Evolutionary conservation across 2,888 invertebrate species (phyloP).

Genomic region (Lamellibrachia satsuma): DNA sequence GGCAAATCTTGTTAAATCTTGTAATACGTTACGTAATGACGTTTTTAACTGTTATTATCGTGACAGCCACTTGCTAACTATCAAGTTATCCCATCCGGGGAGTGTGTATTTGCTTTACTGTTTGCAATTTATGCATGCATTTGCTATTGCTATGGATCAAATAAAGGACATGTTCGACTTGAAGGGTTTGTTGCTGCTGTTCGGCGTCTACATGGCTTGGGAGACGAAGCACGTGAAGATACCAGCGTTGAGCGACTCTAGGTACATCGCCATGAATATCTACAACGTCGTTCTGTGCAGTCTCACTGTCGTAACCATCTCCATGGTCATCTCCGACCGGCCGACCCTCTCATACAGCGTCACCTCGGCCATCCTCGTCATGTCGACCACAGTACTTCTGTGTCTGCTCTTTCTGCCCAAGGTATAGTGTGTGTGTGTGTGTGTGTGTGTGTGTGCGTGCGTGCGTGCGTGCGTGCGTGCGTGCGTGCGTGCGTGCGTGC

Average conservation of each 20-base stretch:
- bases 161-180: too few relatives aligned
- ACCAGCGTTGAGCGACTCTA: constrained; percentile 89
- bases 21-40: too few relatives aligned
- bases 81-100: too few relatives aligned
- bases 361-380: constrained; percentile 82
- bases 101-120: too few relatives aligned
- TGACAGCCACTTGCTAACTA: too few relatives aligned
- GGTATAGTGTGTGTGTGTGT: constrained; percentile 58
- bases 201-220: constrained; percentile 96
- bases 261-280: constrained; percentile 89
- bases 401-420: constrained; percentile 89
- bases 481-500: too few relatives aligned
- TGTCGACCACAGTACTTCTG: constrained; percentile 86
- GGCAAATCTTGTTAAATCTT: too few relatives aligned
- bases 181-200: constrained; percentile 80
- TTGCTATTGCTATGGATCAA: too few relatives aligned
- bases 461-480: not conserved
- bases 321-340: constrained; percentile 83
- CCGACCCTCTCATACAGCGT: constrained; percentile 65
- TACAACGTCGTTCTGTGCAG: constrained; percentile 87
- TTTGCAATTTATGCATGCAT: too few relatives aligned
- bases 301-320: constrained; percentile 83
- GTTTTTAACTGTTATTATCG: too few relatives aligned
- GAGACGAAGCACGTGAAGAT: constrained; percentile 86
- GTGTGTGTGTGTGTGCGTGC: not conserved